These are phyloP conservation scores for Nanorana parkeri DNA, from an alignment of 2,113 vertebrate species.

Conservation along the genomic window DNA sequence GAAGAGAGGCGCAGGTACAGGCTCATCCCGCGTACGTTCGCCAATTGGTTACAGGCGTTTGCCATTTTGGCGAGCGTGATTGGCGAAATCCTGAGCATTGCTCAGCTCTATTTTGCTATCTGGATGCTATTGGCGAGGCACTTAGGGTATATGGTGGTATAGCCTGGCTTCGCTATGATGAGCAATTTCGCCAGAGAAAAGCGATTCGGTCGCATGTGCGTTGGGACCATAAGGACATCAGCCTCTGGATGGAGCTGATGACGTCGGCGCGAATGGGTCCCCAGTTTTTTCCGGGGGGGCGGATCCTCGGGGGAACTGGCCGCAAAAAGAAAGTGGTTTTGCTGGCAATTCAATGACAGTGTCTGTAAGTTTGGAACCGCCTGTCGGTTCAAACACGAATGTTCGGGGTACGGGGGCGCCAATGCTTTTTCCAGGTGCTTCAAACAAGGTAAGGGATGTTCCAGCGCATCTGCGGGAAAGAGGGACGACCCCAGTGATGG, in stretches of 20 bases:
- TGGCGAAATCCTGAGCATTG: neutral
- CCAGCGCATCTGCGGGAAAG: too few species aligned
- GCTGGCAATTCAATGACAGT: too few species aligned
- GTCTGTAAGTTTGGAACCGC: too few species aligned
- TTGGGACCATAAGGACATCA: neutral
- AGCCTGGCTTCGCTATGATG: too few species aligned
- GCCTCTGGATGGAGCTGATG: neutral
- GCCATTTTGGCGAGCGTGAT: neutral
- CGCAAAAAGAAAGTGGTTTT: too few species aligned
- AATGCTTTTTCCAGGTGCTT: too few species aligned
- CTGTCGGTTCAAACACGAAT: too few species aligned
- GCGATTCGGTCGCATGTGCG: neutral
- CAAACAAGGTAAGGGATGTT: too few species aligned
- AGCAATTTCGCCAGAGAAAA: neutral
- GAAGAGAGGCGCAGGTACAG: too few species aligned
- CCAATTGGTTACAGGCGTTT: neutral
- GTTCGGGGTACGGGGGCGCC: too few species aligned
- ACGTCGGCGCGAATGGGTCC: neutral
- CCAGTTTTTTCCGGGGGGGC: neutral
- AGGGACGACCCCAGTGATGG: neutral
- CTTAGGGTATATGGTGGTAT: neutral
- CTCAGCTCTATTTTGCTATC: neutral
- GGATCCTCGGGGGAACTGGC: too few species aligned
- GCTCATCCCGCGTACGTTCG: neutral
- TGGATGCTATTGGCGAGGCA: neutral